Conservation (phyloP, 1,140 invertebrate species). For the Zaprionus capensis region DNA sequence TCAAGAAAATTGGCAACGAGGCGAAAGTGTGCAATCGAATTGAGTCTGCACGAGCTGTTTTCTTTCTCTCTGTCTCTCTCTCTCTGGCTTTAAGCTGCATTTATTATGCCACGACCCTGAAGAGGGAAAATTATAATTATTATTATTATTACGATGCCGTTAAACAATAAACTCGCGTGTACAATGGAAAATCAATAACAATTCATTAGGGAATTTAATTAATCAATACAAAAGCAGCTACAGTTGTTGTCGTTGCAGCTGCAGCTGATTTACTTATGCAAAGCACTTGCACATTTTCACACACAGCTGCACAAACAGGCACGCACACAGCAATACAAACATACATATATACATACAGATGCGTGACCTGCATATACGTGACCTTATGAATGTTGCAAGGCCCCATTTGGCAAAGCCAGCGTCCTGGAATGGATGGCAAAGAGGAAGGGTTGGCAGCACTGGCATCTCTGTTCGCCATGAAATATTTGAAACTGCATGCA, state of each 20-base stretch:
- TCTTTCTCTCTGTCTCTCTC: background rate
- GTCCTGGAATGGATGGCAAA: background rate
- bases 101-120: background rate
- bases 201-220: slow-evolving; percentile 17
- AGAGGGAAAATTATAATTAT: slow-evolving; percentile 8
- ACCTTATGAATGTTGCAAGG: slow-evolving; percentile 26
- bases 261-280: slow-evolving; percentile 26
- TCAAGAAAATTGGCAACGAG: background rate
- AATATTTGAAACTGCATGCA: slow-evolving; percentile 13
- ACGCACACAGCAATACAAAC: background rate
- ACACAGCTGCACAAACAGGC: slow-evolving; percentile 9
- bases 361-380: slow-evolving; percentile 18
- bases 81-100: background rate
- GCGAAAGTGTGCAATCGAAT: background rate
- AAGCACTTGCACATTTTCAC: slow-evolving; percentile 23
- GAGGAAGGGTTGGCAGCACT: background rate
- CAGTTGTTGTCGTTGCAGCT: background rate
- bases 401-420: background rate
- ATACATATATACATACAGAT: background rate
- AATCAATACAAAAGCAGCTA: slow-evolving; percentile 27
- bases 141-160: background rate
- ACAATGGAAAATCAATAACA: slow-evolving; percentile 12
- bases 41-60: background rate
- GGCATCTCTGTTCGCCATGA: slow-evolving; percentile 1
- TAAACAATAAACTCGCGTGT: background rate